Evolutionary conservation across 2,888 invertebrate genomes (phyloP), one percentile per base, ranked within the genome.

Genomic region (Prosapia bicincta): DNA sequence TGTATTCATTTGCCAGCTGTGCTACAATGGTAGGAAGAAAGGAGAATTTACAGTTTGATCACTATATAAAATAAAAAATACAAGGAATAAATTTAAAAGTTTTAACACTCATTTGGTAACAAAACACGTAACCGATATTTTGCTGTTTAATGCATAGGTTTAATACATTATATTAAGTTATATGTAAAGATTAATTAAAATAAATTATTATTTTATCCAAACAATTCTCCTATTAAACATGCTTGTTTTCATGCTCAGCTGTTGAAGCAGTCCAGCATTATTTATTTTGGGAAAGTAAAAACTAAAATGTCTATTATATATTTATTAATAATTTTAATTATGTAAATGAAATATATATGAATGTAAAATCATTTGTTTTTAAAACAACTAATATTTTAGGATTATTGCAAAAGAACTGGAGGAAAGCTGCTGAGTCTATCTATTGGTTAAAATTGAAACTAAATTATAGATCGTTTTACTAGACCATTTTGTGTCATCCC

Each of bases 1-100:
- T 26, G 28, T 69, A 74, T 43, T 54, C 74, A 72, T 69, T 32
- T 69, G 66, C 74, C 74, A 74, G 74, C 74, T 74, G 74, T 66
- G 74, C 38, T 54, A 54, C 54, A 54, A 54, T 69, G 66, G 69
- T 26, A 68, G 26, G 23, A 28, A 69, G 28, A 24, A 66, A 65
- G 74, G 74, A 74, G 69, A 74, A 74, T 74, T 65, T 69, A 65
- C 24, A 69, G 69, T 54, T 65, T 66, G 69, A 74, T 69, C 69
- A 74, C 66, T 28, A 15, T 7, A 25, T 20, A 23, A 28, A 69
- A 69, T 20, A 54, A n/a, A n/a, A n/a, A n/a, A n/a, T n/a, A n/a
- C n/a, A n/a, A n/a, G n/a, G n/a, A n/a, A n/a, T n/a, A n/a, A n/a
- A n/a, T n/a, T n/a, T n/a, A n/a, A n/a, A n/a, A n/a, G n/a, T n/a